These are phyloP conservation scores for Sebastes matsubarae DNA, from an alignment of 2,797 vertebrate genomes.

Conservation along the genomic window DNA sequence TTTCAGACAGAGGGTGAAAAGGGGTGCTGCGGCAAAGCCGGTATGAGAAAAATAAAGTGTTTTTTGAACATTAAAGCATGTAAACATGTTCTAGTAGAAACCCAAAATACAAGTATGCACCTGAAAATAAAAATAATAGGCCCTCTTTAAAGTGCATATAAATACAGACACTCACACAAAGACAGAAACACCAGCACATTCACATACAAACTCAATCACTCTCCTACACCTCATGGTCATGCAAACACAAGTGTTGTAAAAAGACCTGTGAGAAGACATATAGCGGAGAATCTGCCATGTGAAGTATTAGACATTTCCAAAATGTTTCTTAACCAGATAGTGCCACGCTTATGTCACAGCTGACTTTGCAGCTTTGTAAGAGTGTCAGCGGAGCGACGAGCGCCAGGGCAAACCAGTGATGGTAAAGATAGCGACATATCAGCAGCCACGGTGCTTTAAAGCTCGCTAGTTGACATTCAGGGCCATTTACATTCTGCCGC, in stretches of 20 bases:
- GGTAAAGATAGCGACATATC: conserved; percentile 26
- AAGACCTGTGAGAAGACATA: background rate
- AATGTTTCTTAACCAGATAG: conserved; percentile 14
- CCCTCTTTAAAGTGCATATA: background rate
- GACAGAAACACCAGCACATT: background rate
- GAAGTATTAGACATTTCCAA: conserved; percentile 22
- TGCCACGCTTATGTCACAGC: background rate
- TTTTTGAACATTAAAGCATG: too few relatives aligned
- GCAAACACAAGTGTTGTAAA: background rate
- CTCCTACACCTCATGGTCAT: background rate
- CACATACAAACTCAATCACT: background rate
- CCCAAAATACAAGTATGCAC: too few relatives aligned
- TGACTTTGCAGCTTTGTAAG: conserved; percentile 10
- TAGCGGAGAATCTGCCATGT: background rate
- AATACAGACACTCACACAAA: background rate
- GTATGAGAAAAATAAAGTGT: too few relatives aligned
- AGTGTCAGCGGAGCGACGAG: conserved; percentile 4
- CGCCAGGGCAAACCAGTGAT: background rate
- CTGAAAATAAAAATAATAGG: too few relatives aligned
- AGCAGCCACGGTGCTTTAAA: conserved; percentile 24
- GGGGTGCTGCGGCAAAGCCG: too few relatives aligned
- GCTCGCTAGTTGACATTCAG: conserved; percentile 48
- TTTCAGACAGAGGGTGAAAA: too few relatives aligned
- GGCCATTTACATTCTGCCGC: conserved; percentile 51
- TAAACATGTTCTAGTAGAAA: too few relatives aligned